Evolutionary conservation across 2,888 invertebrate species (phyloP).

Genomic region (Dilophus febrilis): DNA sequence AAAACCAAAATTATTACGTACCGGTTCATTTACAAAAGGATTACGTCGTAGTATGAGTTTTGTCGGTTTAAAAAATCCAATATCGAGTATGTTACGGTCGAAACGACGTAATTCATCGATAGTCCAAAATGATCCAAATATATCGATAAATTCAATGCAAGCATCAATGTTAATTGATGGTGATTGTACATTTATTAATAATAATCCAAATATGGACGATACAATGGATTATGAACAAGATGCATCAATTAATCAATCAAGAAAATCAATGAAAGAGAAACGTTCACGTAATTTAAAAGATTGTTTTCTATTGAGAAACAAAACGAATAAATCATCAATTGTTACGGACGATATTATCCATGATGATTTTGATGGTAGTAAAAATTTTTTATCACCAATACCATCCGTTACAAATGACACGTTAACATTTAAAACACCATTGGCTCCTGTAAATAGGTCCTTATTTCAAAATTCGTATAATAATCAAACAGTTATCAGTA

Average conservation of each 20-base stretch:
- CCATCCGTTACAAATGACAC: constrained; percentile 4
- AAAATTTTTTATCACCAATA: neutral
- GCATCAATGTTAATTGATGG: constrained; percentile 12
- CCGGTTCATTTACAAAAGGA: constrained; percentile 27
- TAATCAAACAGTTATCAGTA: constrained; percentile 8
- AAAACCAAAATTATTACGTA: constrained; percentile 27
- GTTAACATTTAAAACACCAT: constrained; percentile 24
- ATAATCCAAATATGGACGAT: constrained; percentile 6
- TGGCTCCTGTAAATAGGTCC: constrained; percentile 18
- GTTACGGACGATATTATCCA: constrained; percentile 1
- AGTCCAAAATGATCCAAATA: constrained; percentile 16
- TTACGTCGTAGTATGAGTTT: constrained; percentile 29
- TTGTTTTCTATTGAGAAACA: constrained; percentile 21
- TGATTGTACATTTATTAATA: no score
- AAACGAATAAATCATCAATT: constrained; percentile 7
- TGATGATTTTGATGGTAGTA: constrained; percentile 1
- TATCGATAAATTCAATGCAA: constrained; percentile 23
- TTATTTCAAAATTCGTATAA: constrained; percentile 4
- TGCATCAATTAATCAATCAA: constrained; percentile 24
- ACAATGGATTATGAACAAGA: no score
- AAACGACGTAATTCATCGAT: constrained; percentile 14
- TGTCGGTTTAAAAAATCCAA: constrained; percentile 25
- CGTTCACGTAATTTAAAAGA: constrained; percentile 23
- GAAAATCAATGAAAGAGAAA: constrained; percentile 25
- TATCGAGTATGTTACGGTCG: constrained; percentile 19